Percentiles rank a stretch among this genome's conserved stretches.
Evolutionary conservation across 1,140 invertebrate genomes (phyloP).

Genomic region (Luehdorfia chinensis): DNA sequence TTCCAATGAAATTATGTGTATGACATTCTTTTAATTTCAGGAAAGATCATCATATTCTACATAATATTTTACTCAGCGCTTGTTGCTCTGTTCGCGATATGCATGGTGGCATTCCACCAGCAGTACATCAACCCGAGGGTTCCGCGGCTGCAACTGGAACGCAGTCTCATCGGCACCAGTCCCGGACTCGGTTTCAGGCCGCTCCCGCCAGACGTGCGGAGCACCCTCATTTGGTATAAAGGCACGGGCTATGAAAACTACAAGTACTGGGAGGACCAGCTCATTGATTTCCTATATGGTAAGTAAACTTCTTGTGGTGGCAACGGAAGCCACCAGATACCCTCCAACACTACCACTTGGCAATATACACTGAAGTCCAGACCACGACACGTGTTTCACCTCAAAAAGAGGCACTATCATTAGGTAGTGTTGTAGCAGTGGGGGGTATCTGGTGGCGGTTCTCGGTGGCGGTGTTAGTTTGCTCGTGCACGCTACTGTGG

Average conservation of each 20-base stretch:
- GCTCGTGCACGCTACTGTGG: too few species aligned
- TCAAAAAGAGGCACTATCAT: too few species aligned
- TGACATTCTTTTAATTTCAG: conserved; percentile 80
- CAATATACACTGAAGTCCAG: too few species aligned
- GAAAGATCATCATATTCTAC: conserved; percentile 89
- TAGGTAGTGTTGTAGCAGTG: too few species aligned
- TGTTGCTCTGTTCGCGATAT: conserved; percentile 87
- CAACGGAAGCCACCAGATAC: too few species aligned
- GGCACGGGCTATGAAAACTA: conserved; percentile 85
- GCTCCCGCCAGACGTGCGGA: conserved; percentile 89
- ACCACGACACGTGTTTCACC: too few species aligned
- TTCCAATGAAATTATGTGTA: too few species aligned
- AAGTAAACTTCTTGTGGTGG: too few species aligned
- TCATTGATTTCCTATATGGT: conserved; percentile 87
- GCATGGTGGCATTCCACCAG: conserved; percentile 87
- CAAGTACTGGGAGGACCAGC: conserved; percentile 85
- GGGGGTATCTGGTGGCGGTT: too few species aligned
- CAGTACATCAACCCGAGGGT: conserved; percentile 80
- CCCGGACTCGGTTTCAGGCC: conserved; percentile 95
- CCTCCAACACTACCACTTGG: too few species aligned
- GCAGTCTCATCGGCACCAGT: conserved; percentile 84
- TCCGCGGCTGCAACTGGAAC: conserved; percentile 83
- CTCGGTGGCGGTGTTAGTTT: too few species aligned
- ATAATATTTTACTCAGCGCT: conserved; percentile 89
- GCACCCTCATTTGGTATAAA: conserved; percentile 95